Evolutionary conservation across 2,113 vertebrate species (phyloP), one percentile per base, ranked within the genome.

Genomic region (Brachypodius melanocephalos): DNA sequence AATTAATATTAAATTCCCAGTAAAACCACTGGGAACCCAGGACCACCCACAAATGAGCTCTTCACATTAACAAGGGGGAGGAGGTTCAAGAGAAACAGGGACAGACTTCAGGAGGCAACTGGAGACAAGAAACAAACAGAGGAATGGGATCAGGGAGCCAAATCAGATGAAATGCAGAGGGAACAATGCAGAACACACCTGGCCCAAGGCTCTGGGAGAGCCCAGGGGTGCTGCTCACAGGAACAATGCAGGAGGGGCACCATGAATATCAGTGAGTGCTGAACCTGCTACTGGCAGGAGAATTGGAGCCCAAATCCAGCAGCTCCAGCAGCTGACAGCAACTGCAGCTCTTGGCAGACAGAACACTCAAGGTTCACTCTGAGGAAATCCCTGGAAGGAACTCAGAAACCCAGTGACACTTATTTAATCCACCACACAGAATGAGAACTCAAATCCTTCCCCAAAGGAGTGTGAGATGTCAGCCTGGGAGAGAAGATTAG

Each of bases 221-320:
- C 22, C 48, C 24, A 8, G 0, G 0, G 46, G 13, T 43, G 52
- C 77, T 74, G 72, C 55, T 34, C 48, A 55, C 48, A 43, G 82
- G 43, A 75, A 6, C 3, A 0, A 15, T 0, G 5, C 12, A 65
- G 71, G 26, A 80, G n/a, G 16, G 4, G 17, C 31, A 45, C 34
- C 31, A 21, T 0, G 17, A 43, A 42, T 12, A 17, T 0, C 18
- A 48, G 36, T 0, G 5, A 24, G 57, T 8, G 24, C 28, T 8
- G 5, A 75, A 19, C 22, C 20, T 34, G 40, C n/a, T 36, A 5
- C 32, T 42, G 10, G 11, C 5, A 26, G 29, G 38, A 88, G 16
- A 80, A 40, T 1, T 6, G 0, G 2, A 43, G 49, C 22, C 25
- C 51, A 76, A 69, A 83, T 9, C 29, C 3, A 66, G 38, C 34